phyloP scores from a whole-genome alignment of 2,888 invertebrate genomes.

The Plutella xylostella region DNA sequence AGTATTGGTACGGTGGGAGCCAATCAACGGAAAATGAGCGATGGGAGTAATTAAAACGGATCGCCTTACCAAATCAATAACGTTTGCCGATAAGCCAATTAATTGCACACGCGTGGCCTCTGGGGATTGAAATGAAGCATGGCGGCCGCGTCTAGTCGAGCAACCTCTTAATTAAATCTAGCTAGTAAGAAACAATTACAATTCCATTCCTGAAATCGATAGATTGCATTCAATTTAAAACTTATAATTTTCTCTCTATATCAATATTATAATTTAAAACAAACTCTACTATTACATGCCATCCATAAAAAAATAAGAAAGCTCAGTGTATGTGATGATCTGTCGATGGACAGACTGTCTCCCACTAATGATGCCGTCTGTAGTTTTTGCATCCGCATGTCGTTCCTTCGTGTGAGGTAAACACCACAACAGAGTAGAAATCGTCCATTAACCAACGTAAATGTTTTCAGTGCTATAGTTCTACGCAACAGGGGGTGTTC shows the following conservation, averaged over 20 bases:
- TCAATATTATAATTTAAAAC: no score
- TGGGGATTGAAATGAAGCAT: conserved; percentile 36
- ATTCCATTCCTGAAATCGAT: no score
- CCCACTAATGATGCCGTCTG: no score
- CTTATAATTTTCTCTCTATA: no score
- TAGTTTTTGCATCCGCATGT: not conserved
- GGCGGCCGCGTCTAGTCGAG: conserved; percentile 24
- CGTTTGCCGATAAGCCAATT: conserved; percentile 60
- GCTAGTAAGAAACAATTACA: no score
- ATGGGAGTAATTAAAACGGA: conserved; percentile 65
- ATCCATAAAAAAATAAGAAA: no score
- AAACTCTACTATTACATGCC: no score
- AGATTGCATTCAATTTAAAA: no score
- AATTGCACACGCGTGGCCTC: conserved; percentile 52
- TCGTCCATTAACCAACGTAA: conserved; percentile 8
- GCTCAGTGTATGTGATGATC: no score
- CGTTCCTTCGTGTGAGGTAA: conserved; percentile 19
- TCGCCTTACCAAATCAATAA: conserved; percentile 67
- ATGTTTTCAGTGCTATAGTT: conserved; percentile 6
- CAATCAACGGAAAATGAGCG: conserved; percentile 62
- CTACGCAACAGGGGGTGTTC: conserved; percentile 39
- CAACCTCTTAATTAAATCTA: no score
- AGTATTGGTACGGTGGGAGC: conserved; percentile 23
- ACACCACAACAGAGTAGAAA: conserved; percentile 3
- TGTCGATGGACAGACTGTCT: no score